Evolutionary conservation across 1,140 invertebrate species (phyloP), one percentile per base, ranked within the genome.

Genomic region (Plectrocnemia conspersa): DNA sequence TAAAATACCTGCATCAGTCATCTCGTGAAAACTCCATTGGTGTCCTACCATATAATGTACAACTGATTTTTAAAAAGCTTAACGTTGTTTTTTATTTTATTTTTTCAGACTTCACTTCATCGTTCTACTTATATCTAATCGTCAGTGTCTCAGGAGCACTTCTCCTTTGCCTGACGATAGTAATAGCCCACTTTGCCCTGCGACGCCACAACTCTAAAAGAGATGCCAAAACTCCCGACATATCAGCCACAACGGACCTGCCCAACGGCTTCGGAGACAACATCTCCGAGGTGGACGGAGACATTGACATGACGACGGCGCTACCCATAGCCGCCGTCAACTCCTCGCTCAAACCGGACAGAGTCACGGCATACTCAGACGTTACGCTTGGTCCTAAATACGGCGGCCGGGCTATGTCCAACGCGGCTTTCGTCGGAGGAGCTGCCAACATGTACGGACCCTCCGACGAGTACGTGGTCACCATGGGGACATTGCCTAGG

Each of bases 251-350:
- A 0, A 74, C 74, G 0, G 74, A 76, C 49, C 68, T 76, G 22
- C 72, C 74, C 1, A 74, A 76, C 52, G 74, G 74, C 10, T 76
- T 76, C 64, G 73, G 72, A 58, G 74, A 76, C 65, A 76, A 72
- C 58, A 76, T 76, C 66, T 76, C 74, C 25, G 74, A 76, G 59
- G 74, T 76, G 3, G 74, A 76, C 62, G 73, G 72, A 36, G 74
- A 76, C 53, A 76, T 76, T 11, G 74, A 76, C 57, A 76, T 76
- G 57, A 73, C 70, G 2, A 74, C 70, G 10, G 72, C 71, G 0
- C 67, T 69, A 2, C 72, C 72, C 2, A 68, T 76, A 10, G 74
- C 74, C 36, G 65, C 69, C 1, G 71, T 71, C 2, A 71, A 74
- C 49, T 69, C 69, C 0, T 67, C 65, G 3, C 44, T 73, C 0